Base-by-base conservation (phyloP, 2,888 invertebrate species). In the Ornithoptera alexandrae region DNA sequence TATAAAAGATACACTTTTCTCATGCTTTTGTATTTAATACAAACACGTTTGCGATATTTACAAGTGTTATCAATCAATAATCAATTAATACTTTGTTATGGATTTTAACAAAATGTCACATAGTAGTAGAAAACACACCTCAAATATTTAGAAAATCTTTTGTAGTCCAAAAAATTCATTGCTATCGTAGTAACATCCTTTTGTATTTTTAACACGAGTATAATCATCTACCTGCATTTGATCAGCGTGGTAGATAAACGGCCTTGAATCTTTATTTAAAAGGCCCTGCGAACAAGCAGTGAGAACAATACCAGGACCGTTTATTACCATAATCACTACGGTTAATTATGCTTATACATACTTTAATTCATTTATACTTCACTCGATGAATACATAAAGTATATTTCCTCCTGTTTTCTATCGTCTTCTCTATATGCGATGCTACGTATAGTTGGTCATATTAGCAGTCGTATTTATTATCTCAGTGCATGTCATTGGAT, bases 401-500 rank as follows among this genome's bases (percentile, higher is more conserved):
- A 64, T 64, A 46, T 60, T 60, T 60, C 46, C 22, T 20, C 24
- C 46, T 60, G 15, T 61, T 67, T 53, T 61, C 61, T 61, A 53
- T 61, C 22, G 61, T 61, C 53, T 60, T 46, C 24, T 36, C 50
- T 50, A 10, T 59, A 60, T 50, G 20, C 65, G 24, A 60, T n/a
- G 53, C 18, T 18, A 53, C 59, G 20, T 53, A 30, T 66, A 46
- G 59, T 30, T 53, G n/a, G n/a, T 22, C 57, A 20, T 56, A 56
- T 22, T 58, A n/a, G 22, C 20, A 22, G 10, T 24, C 57, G 57
- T 58, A 20, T 22, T 58, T 58, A 53, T 53, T n/a, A 58, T 22
- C n/a, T 57, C 20, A 53, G 17, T 67, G 66, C 66, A 67, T 67
- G 66, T 67, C 36, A 1, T 22, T 22, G 18, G 50, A 50, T 60